These are phyloP conservation scores for Spisula subtruncata DNA, from an alignment of 2,888 invertebrate species.

Conservation along the genomic window DNA sequence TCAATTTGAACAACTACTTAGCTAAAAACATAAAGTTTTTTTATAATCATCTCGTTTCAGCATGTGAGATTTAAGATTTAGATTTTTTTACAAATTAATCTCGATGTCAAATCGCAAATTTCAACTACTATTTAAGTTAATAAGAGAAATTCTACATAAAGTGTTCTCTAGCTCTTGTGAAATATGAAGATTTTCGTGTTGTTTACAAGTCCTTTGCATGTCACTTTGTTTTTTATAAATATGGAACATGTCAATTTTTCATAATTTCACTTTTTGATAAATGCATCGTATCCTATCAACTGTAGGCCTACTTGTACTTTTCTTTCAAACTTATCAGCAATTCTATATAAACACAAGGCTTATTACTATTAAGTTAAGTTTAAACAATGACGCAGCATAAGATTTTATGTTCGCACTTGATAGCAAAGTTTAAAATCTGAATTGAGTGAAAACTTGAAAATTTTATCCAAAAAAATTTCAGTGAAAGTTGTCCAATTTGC, in stretches of 20 bases:
- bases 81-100: too few species aligned
- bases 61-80: too few species aligned
- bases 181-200: too few species aligned
- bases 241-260: background rate
- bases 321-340: background rate
- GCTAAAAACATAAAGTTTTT: too few species aligned
- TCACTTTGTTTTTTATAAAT: background rate
- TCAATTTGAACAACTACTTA: too few species aligned
- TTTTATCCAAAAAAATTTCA: too few species aligned
- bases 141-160: too few species aligned
- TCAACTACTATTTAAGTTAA: too few species aligned
- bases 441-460: background rate
- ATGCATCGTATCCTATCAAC: background rate
- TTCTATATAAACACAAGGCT: background rate
- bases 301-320: constrained; percentile 18
- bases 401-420: background rate
- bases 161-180: background rate
- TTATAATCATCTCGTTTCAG: too few species aligned
- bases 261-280: background rate
- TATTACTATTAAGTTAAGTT: background rate
- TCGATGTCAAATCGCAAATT: too few species aligned
- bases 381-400: constrained; percentile 19
- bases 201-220: background rate
- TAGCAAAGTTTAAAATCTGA: background rate
- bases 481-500: too few species aligned